phyloP scores from a whole-genome alignment of 2,888 invertebrate species.

The Aelia acuminata region DNA sequence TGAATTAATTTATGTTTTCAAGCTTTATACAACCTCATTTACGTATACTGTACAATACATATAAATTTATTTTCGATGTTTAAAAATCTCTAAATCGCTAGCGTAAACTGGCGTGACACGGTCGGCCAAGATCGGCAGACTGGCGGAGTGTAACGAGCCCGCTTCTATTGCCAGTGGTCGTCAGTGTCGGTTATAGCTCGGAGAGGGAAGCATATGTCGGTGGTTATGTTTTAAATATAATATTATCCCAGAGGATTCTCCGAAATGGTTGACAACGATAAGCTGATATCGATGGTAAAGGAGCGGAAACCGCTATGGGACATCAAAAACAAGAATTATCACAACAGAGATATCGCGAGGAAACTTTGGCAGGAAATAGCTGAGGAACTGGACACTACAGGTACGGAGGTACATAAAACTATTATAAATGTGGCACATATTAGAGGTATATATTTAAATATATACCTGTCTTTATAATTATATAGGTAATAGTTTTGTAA shows the following conservation, averaged over 20 bases:
- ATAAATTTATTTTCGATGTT: not conserved
- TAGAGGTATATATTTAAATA: too few species aligned
- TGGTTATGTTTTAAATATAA: not conserved
- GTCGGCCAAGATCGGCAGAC: constrained; percentile 1
- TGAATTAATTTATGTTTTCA: too few species aligned
- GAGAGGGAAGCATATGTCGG: not conserved
- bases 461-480: too few species aligned
- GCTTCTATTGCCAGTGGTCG: not conserved
- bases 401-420: too few species aligned
- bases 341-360: not conserved
- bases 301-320: constrained; percentile 47
- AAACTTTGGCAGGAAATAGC: constrained; percentile 50
- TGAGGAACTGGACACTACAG: constrained; percentile 15
- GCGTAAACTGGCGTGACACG: not conserved
- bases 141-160: not conserved
- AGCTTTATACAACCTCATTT: too few species aligned
- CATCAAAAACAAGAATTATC: not conserved
- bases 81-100: not conserved
- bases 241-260: not conserved
- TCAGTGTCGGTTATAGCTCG: not conserved
- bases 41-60: too few species aligned
- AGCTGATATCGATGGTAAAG: constrained; percentile 47
- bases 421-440: too few species aligned
- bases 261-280: constrained; percentile 12
- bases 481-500: too few species aligned